Evolutionary conservation across 2,888 invertebrate species (phyloP).

Genomic region (Oeneis ivallda): DNA sequence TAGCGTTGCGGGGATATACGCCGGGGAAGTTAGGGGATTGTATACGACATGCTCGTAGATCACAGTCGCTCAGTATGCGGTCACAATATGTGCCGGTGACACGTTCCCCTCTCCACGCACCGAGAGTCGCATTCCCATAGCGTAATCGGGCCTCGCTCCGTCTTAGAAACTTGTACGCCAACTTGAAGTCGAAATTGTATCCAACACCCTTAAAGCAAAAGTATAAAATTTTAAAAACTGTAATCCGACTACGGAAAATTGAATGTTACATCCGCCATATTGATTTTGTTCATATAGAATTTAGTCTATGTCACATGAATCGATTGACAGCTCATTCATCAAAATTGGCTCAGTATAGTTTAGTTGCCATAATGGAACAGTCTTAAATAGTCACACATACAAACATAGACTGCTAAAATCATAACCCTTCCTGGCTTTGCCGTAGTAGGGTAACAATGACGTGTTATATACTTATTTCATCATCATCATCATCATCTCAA

Average conservation of each 20-base stretch:
- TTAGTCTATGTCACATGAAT: no score
- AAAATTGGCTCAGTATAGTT: not conserved
- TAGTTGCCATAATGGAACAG: no score
- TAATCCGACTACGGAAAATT: no score
- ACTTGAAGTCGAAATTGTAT: conserved; percentile 91
- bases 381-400: no score
- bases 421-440: no score
- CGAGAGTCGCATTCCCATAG: conserved; percentile 88
- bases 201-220: conserved; percentile 83
- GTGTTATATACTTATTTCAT: no score
- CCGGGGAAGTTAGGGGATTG: conserved; percentile 96
- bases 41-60: conserved; percentile 85
- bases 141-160: conserved; percentile 88
- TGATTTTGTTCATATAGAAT: no score
- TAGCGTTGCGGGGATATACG: conserved; percentile 92
- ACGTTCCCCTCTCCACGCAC: conserved; percentile 88
- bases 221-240: conserved; percentile 18
- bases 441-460: no score
- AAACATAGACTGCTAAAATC: no score
- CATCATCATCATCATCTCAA: no score
- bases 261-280: no score
- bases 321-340: no score
- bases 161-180: conserved; percentile 91
- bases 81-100: conserved; percentile 90
- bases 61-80: conserved; percentile 89